These are phyloP conservation scores for Aphelenchoides fujianensis DNA, from an alignment of 1,140 invertebrate species.

Conservation along the genomic window DNA sequence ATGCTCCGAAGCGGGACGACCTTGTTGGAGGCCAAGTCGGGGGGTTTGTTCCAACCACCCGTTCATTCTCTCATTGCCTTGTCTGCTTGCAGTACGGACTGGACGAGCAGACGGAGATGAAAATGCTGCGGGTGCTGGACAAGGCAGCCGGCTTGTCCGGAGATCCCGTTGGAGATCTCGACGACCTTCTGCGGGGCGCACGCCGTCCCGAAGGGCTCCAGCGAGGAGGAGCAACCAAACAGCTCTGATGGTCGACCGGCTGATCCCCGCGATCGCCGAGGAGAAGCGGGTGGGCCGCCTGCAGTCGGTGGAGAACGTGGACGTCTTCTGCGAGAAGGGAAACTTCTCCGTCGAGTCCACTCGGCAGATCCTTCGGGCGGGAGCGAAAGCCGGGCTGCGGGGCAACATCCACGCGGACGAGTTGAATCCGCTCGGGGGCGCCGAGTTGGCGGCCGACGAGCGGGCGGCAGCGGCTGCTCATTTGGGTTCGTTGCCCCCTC, in stretches of 20 bases:
- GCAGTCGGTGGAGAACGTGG: conserved; percentile 68
- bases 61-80: neutral
- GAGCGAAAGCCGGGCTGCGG: conserved; percentile 65
- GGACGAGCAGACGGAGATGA: conserved; percentile 68
- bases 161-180: conserved; percentile 67
- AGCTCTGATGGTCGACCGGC: conserved; percentile 42
- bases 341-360: conserved; percentile 67
- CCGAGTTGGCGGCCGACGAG: conserved; percentile 66
- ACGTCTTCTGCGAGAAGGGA: conserved; percentile 72
- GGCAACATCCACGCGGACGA: conserved; percentile 72
- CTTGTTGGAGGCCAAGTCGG: conserved; percentile 70
- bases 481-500: too few relatives aligned
- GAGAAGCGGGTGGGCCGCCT: conserved; percentile 39
- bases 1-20: conserved; percentile 68
- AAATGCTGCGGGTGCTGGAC: conserved; percentile 69
- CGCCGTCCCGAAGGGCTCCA: conserved; percentile 68
- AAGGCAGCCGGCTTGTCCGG: conserved; percentile 58
- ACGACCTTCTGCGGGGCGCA: conserved; percentile 71
- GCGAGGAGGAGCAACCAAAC: conserved; percentile 51
- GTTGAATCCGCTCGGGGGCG: conserved; percentile 66
- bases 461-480: conserved; percentile 17
- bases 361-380: conserved; percentile 66
- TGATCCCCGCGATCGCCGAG: conserved; percentile 51
- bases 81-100: conserved; percentile 67
- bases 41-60: conserved; percentile 39